phyloP scores from a whole-genome alignment of 1,140 invertebrate genomes.

The Drosophila pallidifrons region DNA sequence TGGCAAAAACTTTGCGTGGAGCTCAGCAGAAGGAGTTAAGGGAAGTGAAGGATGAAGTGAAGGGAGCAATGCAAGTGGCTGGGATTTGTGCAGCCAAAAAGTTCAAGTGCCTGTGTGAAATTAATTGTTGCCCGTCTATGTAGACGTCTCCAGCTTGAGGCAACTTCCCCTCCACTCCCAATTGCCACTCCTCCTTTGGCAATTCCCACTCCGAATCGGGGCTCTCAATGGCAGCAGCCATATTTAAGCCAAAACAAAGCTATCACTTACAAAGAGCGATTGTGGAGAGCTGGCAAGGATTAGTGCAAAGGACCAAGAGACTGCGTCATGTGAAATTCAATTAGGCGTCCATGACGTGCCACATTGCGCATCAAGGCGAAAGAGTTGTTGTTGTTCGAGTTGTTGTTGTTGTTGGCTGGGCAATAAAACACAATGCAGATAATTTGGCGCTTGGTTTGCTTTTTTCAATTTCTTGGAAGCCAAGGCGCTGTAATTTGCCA shows the following conservation, averaged over 20 bases:
- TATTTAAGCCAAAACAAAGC: constrained; percentile 79
- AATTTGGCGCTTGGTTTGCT: constrained; percentile 63
- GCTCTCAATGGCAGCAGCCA: constrained; percentile 35
- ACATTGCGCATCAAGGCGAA: constrained; percentile 46
- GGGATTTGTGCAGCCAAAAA: constrained; percentile 80
- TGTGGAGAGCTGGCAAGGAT: constrained; percentile 54
- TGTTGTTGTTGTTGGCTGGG: constrained; percentile 23
- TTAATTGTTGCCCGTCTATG: constrained; percentile 71
- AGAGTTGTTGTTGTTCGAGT: constrained; percentile 28
- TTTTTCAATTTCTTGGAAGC: constrained; percentile 77
- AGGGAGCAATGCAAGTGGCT: constrained; percentile 52
- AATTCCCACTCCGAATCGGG: neutral
- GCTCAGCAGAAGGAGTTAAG: neutral
- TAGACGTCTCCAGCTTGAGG: constrained; percentile 6
- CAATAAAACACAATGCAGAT: constrained; percentile 82
- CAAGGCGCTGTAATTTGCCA: constrained; percentile 78
- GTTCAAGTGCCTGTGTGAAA: constrained; percentile 78
- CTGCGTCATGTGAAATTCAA: constrained; percentile 69
- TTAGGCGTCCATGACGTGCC: constrained; percentile 79
- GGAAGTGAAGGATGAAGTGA: neutral
- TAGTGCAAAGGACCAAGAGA: constrained; percentile 57
- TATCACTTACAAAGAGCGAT: constrained; percentile 70
- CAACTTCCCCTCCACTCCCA: neutral
- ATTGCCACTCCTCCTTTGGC: neutral
- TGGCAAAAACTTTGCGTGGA: constrained; percentile 8